Evolutionary conservation across 1,140 invertebrate genomes (phyloP).

Genomic region (Brachionus rubens): DNA sequence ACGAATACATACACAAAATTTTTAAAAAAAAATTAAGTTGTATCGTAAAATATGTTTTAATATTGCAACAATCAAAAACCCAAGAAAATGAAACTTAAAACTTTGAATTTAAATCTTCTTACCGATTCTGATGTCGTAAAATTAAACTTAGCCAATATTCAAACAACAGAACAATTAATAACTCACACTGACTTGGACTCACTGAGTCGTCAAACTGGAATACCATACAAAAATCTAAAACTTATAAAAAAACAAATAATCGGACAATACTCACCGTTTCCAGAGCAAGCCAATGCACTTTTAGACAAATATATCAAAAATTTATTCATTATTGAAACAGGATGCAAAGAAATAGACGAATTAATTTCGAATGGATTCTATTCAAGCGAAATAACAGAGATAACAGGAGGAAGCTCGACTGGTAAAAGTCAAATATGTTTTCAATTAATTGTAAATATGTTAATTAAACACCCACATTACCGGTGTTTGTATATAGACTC

Average conservation of each 20-base stretch:
- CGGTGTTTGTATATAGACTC: conserved; percentile 26
- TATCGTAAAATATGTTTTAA: too few species aligned
- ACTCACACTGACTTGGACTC: conserved; percentile 20
- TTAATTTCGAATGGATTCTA: conserved; percentile 39
- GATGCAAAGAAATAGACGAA: not conserved
- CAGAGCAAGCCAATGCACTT: conserved; percentile 19
- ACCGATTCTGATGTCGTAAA: not conserved
- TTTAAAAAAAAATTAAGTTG: too few species aligned
- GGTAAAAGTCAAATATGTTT: conserved; percentile 39
- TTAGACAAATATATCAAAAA: conserved; percentile 36
- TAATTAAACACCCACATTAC: not conserved
- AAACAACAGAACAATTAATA: conserved; percentile 39
- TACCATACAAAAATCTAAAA: conserved; percentile 19
- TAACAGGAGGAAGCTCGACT: not conserved
- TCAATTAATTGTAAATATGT: conserved; percentile 4
- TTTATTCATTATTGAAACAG: conserved; percentile 38
- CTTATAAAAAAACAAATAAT: conserved; percentile 39
- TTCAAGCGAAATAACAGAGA: conserved; percentile 29
- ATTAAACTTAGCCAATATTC: conserved; percentile 36
- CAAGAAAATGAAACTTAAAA: conserved; percentile 45
- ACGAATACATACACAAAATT: too few species aligned
- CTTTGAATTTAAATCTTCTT: conserved; percentile 20
- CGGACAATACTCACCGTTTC: conserved; percentile 44
- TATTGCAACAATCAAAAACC: too few species aligned
- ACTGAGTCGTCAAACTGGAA: conserved; percentile 2